phyloP scores from a whole-genome alignment of 92 coral and sea anemone species.

The Umimayanthus kanabou region DNA sequence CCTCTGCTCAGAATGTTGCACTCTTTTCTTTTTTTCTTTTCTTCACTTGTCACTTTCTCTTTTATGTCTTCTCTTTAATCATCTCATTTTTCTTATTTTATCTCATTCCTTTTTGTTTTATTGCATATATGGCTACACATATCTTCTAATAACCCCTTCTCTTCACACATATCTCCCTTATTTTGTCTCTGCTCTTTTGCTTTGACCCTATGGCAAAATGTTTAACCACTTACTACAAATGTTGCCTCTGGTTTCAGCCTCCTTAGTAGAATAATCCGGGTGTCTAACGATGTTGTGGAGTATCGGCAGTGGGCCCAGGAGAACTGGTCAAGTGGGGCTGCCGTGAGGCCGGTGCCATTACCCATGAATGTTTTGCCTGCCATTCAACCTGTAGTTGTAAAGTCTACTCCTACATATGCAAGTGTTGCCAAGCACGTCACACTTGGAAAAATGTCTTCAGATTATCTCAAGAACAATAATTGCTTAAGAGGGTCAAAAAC shows the following conservation, averaged over 20 bases:
- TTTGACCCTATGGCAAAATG: neutral
- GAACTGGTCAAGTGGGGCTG: slow-evolving; percentile 52
- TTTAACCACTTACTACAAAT: neutral
- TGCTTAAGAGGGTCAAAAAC: neutral
- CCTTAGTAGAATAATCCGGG: slow-evolving; percentile 79
- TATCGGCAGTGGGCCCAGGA: slow-evolving; percentile 84
- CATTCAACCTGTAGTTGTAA: slow-evolving; percentile 42
- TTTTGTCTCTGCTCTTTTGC: no score
- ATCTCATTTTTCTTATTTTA: no score
- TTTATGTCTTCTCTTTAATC: no score
- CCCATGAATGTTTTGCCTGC: slow-evolving; percentile 21
- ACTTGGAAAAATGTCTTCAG: slow-evolving; percentile 35
- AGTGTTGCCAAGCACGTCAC: slow-evolving; percentile 78
- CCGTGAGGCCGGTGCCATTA: slow-evolving; percentile 38
- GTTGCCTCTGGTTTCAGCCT: slow-evolving; percentile 43
- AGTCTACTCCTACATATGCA: slow-evolving; percentile 87
- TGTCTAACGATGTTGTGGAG: slow-evolving; percentile 75
- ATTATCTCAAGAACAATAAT: slow-evolving; percentile 30
- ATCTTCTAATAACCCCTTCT: no score
- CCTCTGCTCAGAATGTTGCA: neutral
- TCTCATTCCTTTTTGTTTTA: no score
- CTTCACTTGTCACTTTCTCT: no score
- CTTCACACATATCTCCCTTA: no score
- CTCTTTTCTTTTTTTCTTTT: neutral
- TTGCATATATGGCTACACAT: no score